Evolutionary conservation across 2,888 invertebrate genomes (phyloP), one percentile per base, ranked within the genome.

Genomic region (Ethmia dodecea): DNA sequence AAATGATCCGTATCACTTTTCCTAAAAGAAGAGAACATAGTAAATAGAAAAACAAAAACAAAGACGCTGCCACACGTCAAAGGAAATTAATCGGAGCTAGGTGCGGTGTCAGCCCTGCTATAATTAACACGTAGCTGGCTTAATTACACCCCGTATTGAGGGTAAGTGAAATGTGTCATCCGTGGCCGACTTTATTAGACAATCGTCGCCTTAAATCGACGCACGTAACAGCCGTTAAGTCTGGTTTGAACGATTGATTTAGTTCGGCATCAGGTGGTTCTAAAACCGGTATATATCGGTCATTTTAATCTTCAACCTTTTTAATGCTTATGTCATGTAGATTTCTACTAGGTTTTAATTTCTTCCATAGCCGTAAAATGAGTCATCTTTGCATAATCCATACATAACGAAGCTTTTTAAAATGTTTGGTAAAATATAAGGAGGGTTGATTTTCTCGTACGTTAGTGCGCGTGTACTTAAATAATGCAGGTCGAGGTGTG

Each of bases 121-220:
- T 77, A 79, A 81, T 80, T 81, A 81, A 79, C 76, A 70, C 77
- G 64, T 60, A 55, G 60, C 53, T 40, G 55, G 59, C 61, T 77
- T 80, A 81, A 80, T 80, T 78, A 78, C 68, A 54, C 51, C 39
- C 57, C 50, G 61, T 57, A 63, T 65, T 61, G 65, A 60, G 71
- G 66, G 56, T 69, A 66, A 76, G 69, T 75, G 72, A 76, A 72
- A 78, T 72, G 73, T 77, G 79, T 77, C 77, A 70, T 72, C 64
- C 50, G 47, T 49, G 39, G 39, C 42, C 38, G 35, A 36, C 31
- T 39, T 44, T 43, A 42, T 45, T 45, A 38, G 33, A 26, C 12
- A 11, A 26, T 6, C 26, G n/a, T 11, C 26, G 26, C 26, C 26
- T 26, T 11, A 26, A 26, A 26, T 12, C 11, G 26, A 5, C 31